Evolutionary conservation across 53 echinoderm and acorn worm genomes (phyloP).

Genomic region (Pentamera pediparva): DNA sequence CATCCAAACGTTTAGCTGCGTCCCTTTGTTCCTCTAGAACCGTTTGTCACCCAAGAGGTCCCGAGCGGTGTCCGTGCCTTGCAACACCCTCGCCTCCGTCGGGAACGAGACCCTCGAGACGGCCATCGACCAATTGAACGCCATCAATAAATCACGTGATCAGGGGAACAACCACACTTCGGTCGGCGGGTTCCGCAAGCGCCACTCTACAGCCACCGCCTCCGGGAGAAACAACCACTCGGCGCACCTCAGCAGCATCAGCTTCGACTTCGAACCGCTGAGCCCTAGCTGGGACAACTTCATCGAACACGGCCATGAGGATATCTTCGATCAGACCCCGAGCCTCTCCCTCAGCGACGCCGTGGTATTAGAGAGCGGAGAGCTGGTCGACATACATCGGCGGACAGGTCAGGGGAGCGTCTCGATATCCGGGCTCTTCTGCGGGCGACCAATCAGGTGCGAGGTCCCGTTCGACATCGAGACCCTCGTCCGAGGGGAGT

Average conservation of each 20-base stretch:
- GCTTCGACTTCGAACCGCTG: slow-evolving; percentile 81
- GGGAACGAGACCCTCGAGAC: slow-evolving; percentile 18
- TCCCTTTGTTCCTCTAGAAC: too few relatives aligned
- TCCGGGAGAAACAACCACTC: slow-evolving; percentile 44
- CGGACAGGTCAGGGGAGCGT: slow-evolving; percentile 68
- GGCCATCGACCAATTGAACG: slow-evolving; percentile 25
- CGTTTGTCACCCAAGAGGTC: slow-evolving; percentile 51
- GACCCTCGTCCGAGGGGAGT: slow-evolving; percentile 67
- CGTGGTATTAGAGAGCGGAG: slow-evolving; percentile 71
- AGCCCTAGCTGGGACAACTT: slow-evolving; percentile 95
- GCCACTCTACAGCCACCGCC: slow-evolving; percentile 2
- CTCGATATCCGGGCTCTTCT: slow-evolving; percentile 80
- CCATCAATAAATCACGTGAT: slow-evolving; percentile 25
- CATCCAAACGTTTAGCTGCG: too few relatives aligned
- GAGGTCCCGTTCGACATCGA: slow-evolving; percentile 89
- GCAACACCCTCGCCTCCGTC: slow-evolving; percentile 54
- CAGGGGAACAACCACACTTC: neutral
- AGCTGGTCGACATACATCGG: slow-evolving; percentile 50
- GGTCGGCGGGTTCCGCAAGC: neutral
- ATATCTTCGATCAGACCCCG: slow-evolving; percentile 68
- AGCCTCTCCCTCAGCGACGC: slow-evolving; percentile 75
- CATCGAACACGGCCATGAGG: slow-evolving; percentile 62
- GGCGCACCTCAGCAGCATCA: slow-evolving; percentile 58
- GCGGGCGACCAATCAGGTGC: slow-evolving; percentile 87
- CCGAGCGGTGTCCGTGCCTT: slow-evolving; percentile 77